A percentile compares a stretch with the other conserved stretches of the same genome.
These are phyloP conservation scores for Chaetorhynchus papuensis DNA, from an alignment of 2,113 vertebrate genomes.

Conservation along the genomic window DNA sequence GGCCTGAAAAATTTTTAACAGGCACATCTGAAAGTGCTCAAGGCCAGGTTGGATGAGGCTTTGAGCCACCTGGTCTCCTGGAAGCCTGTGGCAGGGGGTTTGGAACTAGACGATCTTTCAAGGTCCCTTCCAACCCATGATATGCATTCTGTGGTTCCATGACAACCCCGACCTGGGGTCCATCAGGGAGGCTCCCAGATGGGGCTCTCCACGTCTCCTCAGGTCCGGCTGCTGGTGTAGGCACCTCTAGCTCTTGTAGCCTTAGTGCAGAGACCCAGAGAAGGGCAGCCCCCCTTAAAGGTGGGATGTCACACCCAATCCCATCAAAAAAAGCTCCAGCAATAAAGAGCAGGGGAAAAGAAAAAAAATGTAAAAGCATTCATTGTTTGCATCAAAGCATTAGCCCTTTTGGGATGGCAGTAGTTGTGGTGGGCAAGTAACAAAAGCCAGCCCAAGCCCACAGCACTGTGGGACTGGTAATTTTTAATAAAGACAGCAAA, in stretches of 20 bases:
- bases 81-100: background rate
- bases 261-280: background rate
- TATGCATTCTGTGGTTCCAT: background rate
- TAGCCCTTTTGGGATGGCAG: background rate
- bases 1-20: background rate
- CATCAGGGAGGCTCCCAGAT: too few species aligned
- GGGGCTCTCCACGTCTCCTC: fast-evolving
- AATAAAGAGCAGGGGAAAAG: background rate
- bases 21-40: background rate
- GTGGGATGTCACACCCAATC: background rate
- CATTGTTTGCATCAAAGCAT: background rate
- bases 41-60: background rate
- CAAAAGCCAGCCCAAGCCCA: background rate
- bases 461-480: background rate
- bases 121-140: background rate
- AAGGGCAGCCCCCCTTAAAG: background rate
- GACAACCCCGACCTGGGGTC: fast-evolving
- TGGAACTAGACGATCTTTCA: background rate
- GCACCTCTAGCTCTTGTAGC: background rate
- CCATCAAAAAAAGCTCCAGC: background rate
- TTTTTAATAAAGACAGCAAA: background rate
- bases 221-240: background rate
- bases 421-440: background rate
- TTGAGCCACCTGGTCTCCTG: background rate
- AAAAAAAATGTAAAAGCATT: background rate